These are phyloP conservation scores for Trypoxylus dichotomus DNA, from an alignment of 1,140 invertebrate genomes.

Conservation along the genomic window DNA sequence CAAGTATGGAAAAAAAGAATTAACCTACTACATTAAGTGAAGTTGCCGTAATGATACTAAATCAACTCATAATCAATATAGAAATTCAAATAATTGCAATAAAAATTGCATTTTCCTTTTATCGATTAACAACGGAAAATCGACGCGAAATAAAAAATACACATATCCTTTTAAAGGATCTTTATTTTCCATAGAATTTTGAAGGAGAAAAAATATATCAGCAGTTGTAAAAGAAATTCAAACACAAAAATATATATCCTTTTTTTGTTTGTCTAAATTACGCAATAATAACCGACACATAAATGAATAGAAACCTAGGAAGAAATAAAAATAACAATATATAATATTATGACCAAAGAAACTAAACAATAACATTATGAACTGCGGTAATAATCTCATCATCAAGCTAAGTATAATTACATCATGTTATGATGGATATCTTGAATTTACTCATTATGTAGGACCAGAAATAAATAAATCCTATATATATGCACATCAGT, in stretches of 20 bases:
- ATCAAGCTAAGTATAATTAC: slow-evolving; percentile 3
- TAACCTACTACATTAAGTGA: too few relatives aligned
- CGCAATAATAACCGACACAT: neutral
- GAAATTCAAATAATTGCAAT: too few relatives aligned
- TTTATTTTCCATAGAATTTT: neutral
- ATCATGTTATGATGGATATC: neutral
- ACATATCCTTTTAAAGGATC: neutral
- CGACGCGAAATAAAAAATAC: neutral
- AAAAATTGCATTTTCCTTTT: too few relatives aligned
- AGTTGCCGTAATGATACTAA: too few relatives aligned
- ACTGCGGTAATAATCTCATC: neutral
- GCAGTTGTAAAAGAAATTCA: neutral
- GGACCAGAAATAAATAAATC: slow-evolving; percentile 29
- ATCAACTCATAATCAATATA: too few relatives aligned
- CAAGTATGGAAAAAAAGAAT: too few relatives aligned
- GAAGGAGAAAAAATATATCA: neutral
- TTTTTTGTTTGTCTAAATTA: neutral
- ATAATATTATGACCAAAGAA: neutral
- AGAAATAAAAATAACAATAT: neutral
- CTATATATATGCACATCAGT: slow-evolving; percentile 28
- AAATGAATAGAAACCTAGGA: neutral
- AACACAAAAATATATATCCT: neutral
- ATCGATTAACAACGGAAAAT: too few relatives aligned
- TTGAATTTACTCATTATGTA: slow-evolving; percentile 1
- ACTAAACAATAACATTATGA: neutral